Base-by-base conservation (phyloP, 1,140 invertebrate genomes). In the Manduca sexta region DNA sequence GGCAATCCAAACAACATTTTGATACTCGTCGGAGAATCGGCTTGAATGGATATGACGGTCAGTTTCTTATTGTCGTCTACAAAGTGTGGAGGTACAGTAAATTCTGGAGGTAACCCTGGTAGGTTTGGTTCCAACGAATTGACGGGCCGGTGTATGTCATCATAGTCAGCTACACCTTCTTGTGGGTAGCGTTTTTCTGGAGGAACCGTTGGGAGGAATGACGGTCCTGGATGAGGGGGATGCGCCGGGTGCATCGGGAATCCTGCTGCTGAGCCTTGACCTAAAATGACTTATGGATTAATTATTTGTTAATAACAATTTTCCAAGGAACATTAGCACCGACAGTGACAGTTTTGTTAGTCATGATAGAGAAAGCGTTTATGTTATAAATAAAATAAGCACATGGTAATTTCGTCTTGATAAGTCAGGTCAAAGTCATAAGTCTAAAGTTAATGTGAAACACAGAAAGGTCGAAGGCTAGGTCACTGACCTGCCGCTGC, bases 1-100 rank as follows among this genome's bases (percentile, higher is more conserved):
- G 95, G 94, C 8, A 97, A 90, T 5, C 91, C 92, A 73, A 97
- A 96, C 1, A 94, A 88, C 49, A 97, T 88, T 54, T 93, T 90
- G 2, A 96, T 90, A 30, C 92, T 93, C 17, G 91, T 90, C 0
- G 93, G 89, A 58, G 95, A 93, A 18, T 96, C 85, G 10, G 94
- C 89, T 79, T 94, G 90, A 46, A 94, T 56, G 1, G 89, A 88
- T 47, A 93, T 88, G 2, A 93, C 90, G 10, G 88, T 87, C 39
- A 93, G 53, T 26, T 82, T 83, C 47, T 80, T 82, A 52, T 83
- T 85, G 14, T 70, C 69, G 18, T 83, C 73, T 40, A 65, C 71
- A 52, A 54, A 78, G 31, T 52, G 47, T 26, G 69, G 55, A 8
- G 63, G 69, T 17, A 73, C 39, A 0, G 67, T 64, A 1, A 80